Base-by-base conservation (phyloP, 2,888 invertebrate genomes). In the Danaus chrysippus region DNA sequence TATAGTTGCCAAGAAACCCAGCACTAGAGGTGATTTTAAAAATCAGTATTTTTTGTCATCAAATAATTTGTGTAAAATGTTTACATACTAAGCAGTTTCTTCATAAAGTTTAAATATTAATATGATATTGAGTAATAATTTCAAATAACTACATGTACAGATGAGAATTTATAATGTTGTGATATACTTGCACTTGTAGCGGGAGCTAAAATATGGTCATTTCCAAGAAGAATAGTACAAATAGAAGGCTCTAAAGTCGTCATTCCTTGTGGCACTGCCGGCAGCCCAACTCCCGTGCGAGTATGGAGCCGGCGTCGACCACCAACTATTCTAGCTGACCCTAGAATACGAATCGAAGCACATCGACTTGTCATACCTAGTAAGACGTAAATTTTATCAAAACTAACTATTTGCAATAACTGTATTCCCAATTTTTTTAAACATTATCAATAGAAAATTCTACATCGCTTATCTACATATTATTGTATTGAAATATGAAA, bases 181-280 rank as follows among this genome's bases (percentile, higher is more conserved):
- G 34, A 63, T 59, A 55, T 3, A 17, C 49, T 17, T 49, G 10
- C 17, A 8, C 58, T 67, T 74, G 42, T 78, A 96, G 97, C 96
- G 1, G 95, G 96, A 42, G 96, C 97, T 0, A 92, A 94, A 74
- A 94, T 97, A 42, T 95, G 95, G 12, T 96, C 96, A 43, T 97
- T 97, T 81, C 95, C 96, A 0, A 94, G 94, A 64, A 84, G 92
- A 11, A 74, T 95, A 56, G 91, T 92, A 23, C 92, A 92, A 53
- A 92, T 93, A 0, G 92, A 93, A 65, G 94, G 95, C 56, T 86
- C 91, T 0, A 91, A 92, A 41, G 91, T 94, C 60, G 84, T 92
- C 23, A 78, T 97, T 43, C 92, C 94, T 9, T 97, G 97, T 78
- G 82, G 92, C 15, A 93, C 93, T 15, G 93, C 93, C 6, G 95